Evolutionary conservation across 1,140 invertebrate genomes (phyloP).

Genomic region (Aethina tumida): DNA sequence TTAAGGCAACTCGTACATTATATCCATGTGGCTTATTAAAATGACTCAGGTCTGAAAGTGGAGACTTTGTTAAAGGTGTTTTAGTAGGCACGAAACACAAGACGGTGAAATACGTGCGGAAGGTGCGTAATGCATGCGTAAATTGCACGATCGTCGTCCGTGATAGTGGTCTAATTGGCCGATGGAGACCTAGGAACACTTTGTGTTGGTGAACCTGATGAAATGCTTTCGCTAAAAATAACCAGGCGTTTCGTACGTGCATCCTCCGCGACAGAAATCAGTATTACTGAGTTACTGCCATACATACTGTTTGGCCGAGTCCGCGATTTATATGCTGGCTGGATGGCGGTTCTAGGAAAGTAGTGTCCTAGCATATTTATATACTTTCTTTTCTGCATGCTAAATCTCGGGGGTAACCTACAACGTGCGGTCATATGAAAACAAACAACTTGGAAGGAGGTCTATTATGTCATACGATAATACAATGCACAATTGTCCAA

Average conservation of each 20-base stretch:
- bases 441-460: too few species aligned
- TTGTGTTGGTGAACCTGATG: constrained; percentile 13
- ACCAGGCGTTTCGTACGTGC: constrained; percentile 13
- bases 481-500: too few species aligned
- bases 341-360: constrained; percentile 20
- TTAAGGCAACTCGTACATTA: too few species aligned
- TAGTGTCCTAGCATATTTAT: constrained; percentile 23
- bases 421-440: too few species aligned
- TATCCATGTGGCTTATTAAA: too few species aligned
- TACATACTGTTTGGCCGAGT: constrained; percentile 19
- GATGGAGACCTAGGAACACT: constrained; percentile 24
- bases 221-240: too few species aligned
- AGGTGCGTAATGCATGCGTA: constrained; percentile 24
- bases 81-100: too few species aligned
- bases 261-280: constrained; percentile 9
- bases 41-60: too few species aligned
- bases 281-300: constrained; percentile 19
- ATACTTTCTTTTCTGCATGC: constrained; percentile 23
- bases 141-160: too few species aligned
- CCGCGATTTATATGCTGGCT: constrained; percentile 22
- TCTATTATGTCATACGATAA: too few species aligned
- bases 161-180: constrained; percentile 30
- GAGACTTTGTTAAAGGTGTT: too few species aligned
- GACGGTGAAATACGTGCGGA: constrained; percentile 19
- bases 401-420: too few species aligned